Percentiles rank a stretch among this genome's conserved stretches.
These are phyloP conservation scores for Camponotus floridanus DNA, from an alignment of 1,140 invertebrate species.

Conservation along the genomic window DNA sequence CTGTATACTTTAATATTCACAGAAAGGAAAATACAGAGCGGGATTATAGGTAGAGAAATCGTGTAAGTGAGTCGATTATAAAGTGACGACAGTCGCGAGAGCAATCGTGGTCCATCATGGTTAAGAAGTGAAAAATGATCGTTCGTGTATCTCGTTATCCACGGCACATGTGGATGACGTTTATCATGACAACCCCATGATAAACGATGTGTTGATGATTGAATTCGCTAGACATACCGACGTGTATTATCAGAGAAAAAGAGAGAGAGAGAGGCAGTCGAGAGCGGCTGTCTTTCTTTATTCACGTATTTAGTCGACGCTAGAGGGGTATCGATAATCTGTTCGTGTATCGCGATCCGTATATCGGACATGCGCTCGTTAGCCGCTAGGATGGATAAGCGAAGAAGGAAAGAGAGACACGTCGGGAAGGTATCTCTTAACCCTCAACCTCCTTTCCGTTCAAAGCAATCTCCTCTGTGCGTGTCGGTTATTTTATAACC, in stretches of 20 bases:
- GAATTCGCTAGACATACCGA: background rate
- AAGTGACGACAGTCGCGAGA: conserved; percentile 13
- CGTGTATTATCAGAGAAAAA: conserved; percentile 13
- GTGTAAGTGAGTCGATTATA: background rate
- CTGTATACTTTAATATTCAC: background rate
- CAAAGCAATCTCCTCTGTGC: background rate
- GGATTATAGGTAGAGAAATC: no score
- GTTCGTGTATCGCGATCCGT: background rate
- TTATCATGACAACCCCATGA: background rate
- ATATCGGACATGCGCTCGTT: conserved; percentile 33
- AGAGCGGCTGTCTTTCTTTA: conserved; percentile 30
- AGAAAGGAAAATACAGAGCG: background rate
- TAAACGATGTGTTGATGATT: conserved; percentile 9
- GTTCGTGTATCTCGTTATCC: conserved; percentile 3
- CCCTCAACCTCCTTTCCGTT: conserved; percentile 13
- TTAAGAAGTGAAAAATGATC: conserved; percentile 44
- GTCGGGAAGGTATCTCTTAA: conserved; percentile 41
- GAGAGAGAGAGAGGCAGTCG: conserved; percentile 17
- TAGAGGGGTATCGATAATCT: conserved; percentile 42
- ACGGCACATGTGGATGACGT: conserved; percentile 17
- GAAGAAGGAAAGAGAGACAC: background rate
- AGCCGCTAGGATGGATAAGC: conserved; percentile 39
- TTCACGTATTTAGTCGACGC: conserved; percentile 42
- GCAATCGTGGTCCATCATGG: background rate
- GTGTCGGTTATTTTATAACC: background rate